phyloP scores from a whole-genome alignment of 30 jellyfish, hydroid and myxozoan species.

The Hydractinia echinata region DNA sequence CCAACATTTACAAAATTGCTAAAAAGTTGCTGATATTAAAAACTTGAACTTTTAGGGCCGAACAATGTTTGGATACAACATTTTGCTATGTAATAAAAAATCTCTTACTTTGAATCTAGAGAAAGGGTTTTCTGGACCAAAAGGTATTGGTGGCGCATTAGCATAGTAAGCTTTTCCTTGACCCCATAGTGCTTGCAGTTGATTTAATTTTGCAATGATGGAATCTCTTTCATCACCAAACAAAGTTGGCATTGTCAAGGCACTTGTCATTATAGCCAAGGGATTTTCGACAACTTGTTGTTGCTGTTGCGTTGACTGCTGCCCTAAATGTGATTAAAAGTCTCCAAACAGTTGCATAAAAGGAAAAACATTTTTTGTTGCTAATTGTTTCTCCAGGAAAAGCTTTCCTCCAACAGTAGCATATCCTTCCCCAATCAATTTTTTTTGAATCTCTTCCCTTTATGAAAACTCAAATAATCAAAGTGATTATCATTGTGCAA shows the following conservation, averaged over 20 bases:
- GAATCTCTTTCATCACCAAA: constrained; percentile 89
- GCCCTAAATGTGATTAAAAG: constrained; percentile 13
- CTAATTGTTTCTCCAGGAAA: too few relatives aligned
- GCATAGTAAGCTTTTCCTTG: constrained; percentile 77
- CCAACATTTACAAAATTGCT: background rate
- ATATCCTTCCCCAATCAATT: too few relatives aligned
- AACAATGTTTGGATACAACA: background rate
- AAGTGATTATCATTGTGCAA: too few relatives aligned
- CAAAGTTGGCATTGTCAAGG: constrained; percentile 68
- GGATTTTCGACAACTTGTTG: constrained; percentile 54
- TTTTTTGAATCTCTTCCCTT: too few relatives aligned
- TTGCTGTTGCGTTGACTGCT: constrained; percentile 42
- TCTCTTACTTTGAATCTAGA: constrained; percentile 67
- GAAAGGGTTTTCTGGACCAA: constrained; percentile 71
- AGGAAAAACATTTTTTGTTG: too few relatives aligned
- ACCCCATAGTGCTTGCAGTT: constrained; percentile 87
- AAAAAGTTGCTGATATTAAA: background rate
- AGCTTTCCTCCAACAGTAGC: too few relatives aligned
- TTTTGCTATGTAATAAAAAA: too few relatives aligned
- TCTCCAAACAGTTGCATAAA: too few relatives aligned
- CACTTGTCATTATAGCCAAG: constrained; percentile 78
- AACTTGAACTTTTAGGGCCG: too few relatives aligned
- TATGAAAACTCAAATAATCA: too few relatives aligned
- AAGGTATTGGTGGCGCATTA: constrained; percentile 63
- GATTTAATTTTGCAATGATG: constrained; percentile 68